phyloP scores from a whole-genome alignment of 2,888 invertebrate species.

The Scotopteryx bipunctaria region DNA sequence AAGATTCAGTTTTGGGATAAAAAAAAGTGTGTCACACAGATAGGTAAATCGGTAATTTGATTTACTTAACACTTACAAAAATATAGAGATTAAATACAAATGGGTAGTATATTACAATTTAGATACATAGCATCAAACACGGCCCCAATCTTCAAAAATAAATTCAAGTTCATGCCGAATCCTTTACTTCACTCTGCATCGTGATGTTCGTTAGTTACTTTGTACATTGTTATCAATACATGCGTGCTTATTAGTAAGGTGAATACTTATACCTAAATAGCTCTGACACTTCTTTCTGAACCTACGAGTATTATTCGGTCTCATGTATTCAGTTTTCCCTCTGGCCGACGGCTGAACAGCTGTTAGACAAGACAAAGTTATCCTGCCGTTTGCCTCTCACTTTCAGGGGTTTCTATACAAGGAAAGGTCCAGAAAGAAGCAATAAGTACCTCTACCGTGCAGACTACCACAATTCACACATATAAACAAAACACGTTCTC shows the following conservation, averaged over 20 bases:
- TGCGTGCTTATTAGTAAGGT: conserved; percentile 39
- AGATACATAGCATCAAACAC: conserved; percentile 24
- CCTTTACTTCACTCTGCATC: conserved; percentile 20
- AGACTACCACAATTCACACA: conserved; percentile 52
- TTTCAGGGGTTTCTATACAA: not conserved
- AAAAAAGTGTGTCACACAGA: not conserved
- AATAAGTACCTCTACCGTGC: conserved; percentile 60
- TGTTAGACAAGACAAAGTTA: not conserved
- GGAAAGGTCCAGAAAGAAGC: conserved; percentile 20
- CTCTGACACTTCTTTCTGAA: conserved; percentile 15
- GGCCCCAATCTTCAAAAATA: conserved; percentile 18
- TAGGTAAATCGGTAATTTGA: not conserved
- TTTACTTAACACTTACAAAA: conserved; percentile 19
- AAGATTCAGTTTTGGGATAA: not conserved
- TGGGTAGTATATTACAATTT: conserved; percentile 17
- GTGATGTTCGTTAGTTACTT: conserved; percentile 33
- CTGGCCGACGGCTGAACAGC: not conserved
- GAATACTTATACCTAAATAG: conserved; percentile 10
- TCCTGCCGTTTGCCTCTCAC: too few species aligned
- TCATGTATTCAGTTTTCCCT: not conserved
- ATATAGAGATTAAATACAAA: conserved; percentile 18
- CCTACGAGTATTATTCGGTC: conserved; percentile 1
- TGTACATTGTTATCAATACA: conserved; percentile 32
- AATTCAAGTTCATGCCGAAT: conserved; percentile 33
- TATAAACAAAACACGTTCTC: conserved; percentile 54